Conservation (phyloP, 2,888 invertebrate genomes). For the Xestia c-nigrum region DNA sequence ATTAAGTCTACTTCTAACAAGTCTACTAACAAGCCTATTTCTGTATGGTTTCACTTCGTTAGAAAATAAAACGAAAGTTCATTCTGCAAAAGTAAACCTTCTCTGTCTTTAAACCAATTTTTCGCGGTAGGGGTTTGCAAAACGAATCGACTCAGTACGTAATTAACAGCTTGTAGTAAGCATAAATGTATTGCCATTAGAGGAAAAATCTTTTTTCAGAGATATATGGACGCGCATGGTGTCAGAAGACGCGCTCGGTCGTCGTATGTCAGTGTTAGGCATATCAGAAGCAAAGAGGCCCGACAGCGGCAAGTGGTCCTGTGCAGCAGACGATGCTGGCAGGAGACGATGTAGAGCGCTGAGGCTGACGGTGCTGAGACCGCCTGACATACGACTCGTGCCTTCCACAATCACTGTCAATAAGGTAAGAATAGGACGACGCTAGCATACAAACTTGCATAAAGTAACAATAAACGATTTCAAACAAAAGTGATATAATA, state of each 20-base stretch:
- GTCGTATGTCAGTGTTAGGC: slow-evolving; percentile 92
- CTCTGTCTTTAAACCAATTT: neutral
- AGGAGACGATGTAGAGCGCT: slow-evolving; percentile 92
- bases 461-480: neutral
- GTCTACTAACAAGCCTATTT: too few species aligned
- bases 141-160: neutral
- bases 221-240: slow-evolving; percentile 92
- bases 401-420: slow-evolving; percentile 93
- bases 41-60: slow-evolving; percentile 3
- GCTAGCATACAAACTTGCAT: too few species aligned
- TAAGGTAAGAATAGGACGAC: too few species aligned
- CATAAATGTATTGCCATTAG: neutral
- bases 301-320: slow-evolving; percentile 95
- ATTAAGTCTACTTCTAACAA: slow-evolving; percentile 30
- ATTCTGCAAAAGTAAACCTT: neutral
- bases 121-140: neutral
- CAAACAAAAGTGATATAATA: neutral
- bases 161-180: neutral
- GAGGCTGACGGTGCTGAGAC: slow-evolving; percentile 90
- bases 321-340: slow-evolving; percentile 94
- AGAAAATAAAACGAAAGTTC: neutral
- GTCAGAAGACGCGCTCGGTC: slow-evolving; percentile 87
- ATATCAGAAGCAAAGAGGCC: slow-evolving; percentile 93
- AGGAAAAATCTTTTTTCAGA: slow-evolving; percentile 77
- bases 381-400: slow-evolving; percentile 92